Evolutionary conservation across 2,113 vertebrate genomes (phyloP).

Genomic region (Grammomys dolichurus): DNA sequence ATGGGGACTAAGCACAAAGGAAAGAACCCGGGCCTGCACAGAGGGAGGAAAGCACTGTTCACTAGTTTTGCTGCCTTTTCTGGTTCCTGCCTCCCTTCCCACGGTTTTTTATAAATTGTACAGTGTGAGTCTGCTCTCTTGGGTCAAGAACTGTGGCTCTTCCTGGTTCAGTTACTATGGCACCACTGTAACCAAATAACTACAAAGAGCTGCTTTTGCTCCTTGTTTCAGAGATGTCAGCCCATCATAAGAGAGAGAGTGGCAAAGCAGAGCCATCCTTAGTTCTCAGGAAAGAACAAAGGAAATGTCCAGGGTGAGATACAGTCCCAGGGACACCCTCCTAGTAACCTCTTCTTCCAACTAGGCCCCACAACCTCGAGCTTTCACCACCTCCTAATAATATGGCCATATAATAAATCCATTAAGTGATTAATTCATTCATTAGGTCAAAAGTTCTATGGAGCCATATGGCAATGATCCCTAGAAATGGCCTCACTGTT

Average conservation of each 20-base stretch:
- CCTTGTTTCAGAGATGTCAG: neutral
- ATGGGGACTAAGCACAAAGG: neutral
- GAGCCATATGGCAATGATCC: neutral
- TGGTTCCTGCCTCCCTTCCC: neutral
- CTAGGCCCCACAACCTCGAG: neutral
- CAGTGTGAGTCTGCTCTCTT: neutral
- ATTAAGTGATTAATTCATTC: neutral
- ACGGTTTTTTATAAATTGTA: neutral
- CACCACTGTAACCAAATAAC: neutral
- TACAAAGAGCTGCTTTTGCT: neutral
- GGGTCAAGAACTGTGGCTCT: neutral
- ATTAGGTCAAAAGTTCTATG: neutral
- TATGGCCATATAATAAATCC: neutral
- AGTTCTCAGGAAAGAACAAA: neutral
- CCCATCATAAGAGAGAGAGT: neutral
- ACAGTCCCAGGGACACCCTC: neutral
- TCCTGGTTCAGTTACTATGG: neutral
- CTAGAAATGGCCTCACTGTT: neutral
- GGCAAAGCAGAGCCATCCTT: neutral
- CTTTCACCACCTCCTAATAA: neutral
- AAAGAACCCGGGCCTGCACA: neutral
- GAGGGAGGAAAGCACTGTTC: neutral
- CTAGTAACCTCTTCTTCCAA: neutral
- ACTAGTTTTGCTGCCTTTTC: neutral
- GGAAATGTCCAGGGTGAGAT: neutral